Evolutionary conservation across 2,888 invertebrate genomes (phyloP), one percentile per base, ranked within the genome.

Genomic region (Tinea pellionella): DNA sequence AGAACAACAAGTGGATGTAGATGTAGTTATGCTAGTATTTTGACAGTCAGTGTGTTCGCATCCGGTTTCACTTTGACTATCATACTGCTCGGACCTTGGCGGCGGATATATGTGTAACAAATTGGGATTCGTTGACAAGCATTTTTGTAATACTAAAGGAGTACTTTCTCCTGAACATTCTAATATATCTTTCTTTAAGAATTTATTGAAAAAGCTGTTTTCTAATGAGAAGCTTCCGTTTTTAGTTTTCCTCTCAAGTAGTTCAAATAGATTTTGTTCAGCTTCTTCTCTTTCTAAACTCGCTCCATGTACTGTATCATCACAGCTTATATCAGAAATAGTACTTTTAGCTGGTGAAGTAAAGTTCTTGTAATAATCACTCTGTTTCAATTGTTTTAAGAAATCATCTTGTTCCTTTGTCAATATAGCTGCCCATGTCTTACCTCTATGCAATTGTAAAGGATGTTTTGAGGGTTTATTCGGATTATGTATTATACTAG

Each of bases 211-310:
- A 57, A 91, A 89, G 57, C 92, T 92, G 42, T 91, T 92, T 59
- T 91, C 90, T 63, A 92, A 88, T 70, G 90, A 91, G 65, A 95
- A 93, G 69, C 93, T 93, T 18, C 92, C 92, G 71, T 89, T 88
- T 56, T 90, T 86, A 4, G 92, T 92, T 74, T 92, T 92, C 67
- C 91, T 90, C 77, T 96, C 95, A 37, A 96, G 77, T 6, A 93
- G 73, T 69, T 96, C 94, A 78, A 96, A 96, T 69, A 94, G 89
- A 62, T 90, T 89, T 63, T 94, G 87, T 69, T 94, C 94, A 32
- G 90, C 91, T 1, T 77, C 66, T 75, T 90, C 90, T 68, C 75
- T 82, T 24, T 82, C 83, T 16, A 75, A 72, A 13, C 65, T 69
- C 70, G 68, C 81, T 63, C 43, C n/a, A n/a, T n/a, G 63, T 30